These are phyloP conservation scores for Dermochelys coriacea DNA, from an alignment of 2,797 vertebrate species.

Conservation along the genomic window DNA sequence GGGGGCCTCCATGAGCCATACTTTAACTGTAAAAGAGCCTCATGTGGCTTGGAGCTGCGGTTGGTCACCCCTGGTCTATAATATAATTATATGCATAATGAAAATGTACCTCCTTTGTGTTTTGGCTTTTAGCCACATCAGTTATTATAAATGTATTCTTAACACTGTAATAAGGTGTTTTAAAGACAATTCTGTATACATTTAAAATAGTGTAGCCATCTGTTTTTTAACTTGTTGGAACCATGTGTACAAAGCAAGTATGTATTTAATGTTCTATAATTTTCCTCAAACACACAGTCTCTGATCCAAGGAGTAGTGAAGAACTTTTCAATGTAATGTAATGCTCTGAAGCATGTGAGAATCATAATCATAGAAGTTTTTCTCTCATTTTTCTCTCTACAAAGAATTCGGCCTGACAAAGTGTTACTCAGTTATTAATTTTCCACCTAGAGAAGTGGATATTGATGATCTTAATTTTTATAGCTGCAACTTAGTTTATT, in stretches of 20 bases:
- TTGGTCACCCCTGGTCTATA: neutral
- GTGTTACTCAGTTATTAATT: neutral
- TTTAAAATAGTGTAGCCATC: neutral
- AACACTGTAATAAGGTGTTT: neutral
- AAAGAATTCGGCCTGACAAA: neutral
- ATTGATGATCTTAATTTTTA: neutral
- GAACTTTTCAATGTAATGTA: neutral
- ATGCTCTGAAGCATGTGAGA: neutral
- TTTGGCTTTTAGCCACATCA: neutral
- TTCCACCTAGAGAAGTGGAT: neutral
- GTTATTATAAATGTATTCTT: neutral
- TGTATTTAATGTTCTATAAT: neutral
- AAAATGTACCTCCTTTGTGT: neutral
- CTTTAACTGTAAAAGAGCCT: too few relatives aligned
- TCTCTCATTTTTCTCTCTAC: neutral
- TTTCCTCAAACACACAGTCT: neutral
- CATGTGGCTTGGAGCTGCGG: too few relatives aligned
- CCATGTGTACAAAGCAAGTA: neutral
- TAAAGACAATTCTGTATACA: neutral
- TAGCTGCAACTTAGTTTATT: neutral
- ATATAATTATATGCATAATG: neutral
- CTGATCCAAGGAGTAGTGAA: neutral
- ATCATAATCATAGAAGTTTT: neutral
- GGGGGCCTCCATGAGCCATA: too few relatives aligned
- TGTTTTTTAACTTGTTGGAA: neutral